Evolutionary conservation across 2,797 vertebrate genomes (phyloP).

Genomic region (Bryconaethiops microstoma): DNA sequence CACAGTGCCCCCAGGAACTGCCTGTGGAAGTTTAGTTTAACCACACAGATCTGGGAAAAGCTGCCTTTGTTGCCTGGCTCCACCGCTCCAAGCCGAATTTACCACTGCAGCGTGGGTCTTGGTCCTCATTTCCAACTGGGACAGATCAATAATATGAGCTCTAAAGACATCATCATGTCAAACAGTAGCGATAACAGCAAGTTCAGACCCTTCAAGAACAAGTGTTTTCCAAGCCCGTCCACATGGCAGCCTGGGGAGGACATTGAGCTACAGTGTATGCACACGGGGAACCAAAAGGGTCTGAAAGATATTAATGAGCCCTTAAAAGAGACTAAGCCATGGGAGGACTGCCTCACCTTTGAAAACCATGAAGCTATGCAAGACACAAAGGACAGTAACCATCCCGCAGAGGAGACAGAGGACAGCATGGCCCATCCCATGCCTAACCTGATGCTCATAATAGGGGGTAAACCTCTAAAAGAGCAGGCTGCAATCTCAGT

Average conservation of each 20-base stretch:
- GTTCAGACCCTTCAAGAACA: constrained; percentile 67
- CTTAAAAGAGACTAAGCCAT: background rate
- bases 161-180: constrained; percentile 22
- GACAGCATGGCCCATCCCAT: constrained; percentile 56
- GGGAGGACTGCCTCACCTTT: constrained; percentile 66
- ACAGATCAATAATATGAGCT: background rate
- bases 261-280: constrained; percentile 85
- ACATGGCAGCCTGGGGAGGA: constrained; percentile 57
- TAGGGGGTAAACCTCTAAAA: constrained; percentile 80
- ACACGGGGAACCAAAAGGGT: constrained; percentile 17
- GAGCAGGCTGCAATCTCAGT: constrained; percentile 71
- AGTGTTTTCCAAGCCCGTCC: constrained; percentile 69
- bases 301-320: constrained; percentile 17
- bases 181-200: constrained; percentile 36
- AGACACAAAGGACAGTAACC: constrained; percentile 53
- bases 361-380: constrained; percentile 69
- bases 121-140: constrained; percentile 72
- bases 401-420: constrained; percentile 40
- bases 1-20: constrained; percentile 68
- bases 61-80: constrained; percentile 63
- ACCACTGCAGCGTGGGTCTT: constrained; percentile 81
- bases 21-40: constrained; percentile 83
- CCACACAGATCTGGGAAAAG: constrained; percentile 76
- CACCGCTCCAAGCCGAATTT: constrained; percentile 73
- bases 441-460: constrained; percentile 79